Percentiles rank a stretch among this genome's conserved stretches.
phyloP scores from a whole-genome alignment of 2,113 vertebrate species.

The Chlorodrepanis virens region DNA sequence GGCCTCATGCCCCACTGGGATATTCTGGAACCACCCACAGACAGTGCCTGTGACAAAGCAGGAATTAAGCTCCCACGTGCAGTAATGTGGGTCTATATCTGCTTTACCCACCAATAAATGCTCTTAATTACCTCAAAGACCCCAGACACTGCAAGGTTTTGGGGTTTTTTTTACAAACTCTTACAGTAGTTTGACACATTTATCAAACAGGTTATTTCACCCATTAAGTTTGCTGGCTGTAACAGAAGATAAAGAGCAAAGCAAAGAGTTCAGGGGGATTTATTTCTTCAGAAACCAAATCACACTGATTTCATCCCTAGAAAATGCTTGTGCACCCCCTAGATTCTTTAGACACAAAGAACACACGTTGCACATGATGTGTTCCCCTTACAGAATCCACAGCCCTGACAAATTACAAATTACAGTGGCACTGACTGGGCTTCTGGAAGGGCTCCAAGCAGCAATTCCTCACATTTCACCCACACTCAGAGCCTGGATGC shows the following conservation, averaged over 20 bases:
- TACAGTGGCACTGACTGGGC: not conserved
- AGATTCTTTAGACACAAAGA: not conserved
- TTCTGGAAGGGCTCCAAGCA: conserved; percentile 25
- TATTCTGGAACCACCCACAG: accelerated
- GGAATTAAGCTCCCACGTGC: not conserved
- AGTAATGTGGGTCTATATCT: not conserved
- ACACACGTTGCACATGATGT: not conserved
- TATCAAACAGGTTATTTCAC: not conserved
- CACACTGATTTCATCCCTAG: conserved; percentile 18
- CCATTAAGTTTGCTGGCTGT: not conserved
- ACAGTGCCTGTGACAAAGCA: not conserved
- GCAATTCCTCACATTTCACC: conserved; percentile 63
- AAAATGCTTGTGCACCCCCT: not conserved
- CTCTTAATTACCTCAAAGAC: not conserved
- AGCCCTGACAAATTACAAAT: conserved; percentile 38
- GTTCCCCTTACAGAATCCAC: not conserved
- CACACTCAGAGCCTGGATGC: conserved; percentile 28
- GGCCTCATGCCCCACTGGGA: not conserved
- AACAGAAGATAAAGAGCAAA: not conserved
- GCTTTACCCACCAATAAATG: not conserved
- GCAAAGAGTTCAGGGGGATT: not conserved
- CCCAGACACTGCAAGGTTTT: not conserved
- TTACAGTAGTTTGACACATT: not conserved
- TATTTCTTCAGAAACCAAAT: conserved; percentile 40
- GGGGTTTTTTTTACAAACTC: not conserved